phyloP scores from a whole-genome alignment of 2,113 vertebrate species.

The Echinops telfairi region DNA sequence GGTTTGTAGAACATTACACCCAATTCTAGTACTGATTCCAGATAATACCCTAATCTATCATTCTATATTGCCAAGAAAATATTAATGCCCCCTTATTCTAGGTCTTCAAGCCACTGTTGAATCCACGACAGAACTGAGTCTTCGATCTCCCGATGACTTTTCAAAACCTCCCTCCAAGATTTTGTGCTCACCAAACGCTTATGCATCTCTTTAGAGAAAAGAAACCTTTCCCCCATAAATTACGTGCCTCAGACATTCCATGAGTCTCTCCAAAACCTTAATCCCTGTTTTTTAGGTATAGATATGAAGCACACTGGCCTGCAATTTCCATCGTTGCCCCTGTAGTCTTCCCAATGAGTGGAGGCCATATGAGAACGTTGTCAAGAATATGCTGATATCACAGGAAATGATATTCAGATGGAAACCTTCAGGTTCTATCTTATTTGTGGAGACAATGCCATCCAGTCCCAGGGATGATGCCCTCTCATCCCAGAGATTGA shows the following conservation, averaged over 20 bases:
- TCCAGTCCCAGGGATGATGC: neutral
- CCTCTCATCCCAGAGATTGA: neutral
- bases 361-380: neutral
- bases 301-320: neutral
- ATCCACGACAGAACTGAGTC: neutral
- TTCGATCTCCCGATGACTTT: neutral
- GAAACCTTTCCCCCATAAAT: neutral
- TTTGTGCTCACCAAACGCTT: neutral
- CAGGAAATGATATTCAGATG: neutral
- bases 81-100: too few relatives aligned
- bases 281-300: neutral
- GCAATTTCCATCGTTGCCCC: neutral
- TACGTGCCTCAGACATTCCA: neutral
- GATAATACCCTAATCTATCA: neutral
- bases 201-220: slow-evolving; percentile 44
- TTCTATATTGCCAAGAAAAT: neutral
- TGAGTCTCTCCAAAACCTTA: neutral
- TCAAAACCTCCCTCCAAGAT: neutral
- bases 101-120: neutral
- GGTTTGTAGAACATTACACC: slow-evolving; percentile 9
- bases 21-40: slow-evolving; percentile 16
- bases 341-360: neutral
- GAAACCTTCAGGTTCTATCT: neutral
- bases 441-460: neutral
- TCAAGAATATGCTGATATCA: neutral